A percentile compares a stretch with the other conserved stretches of the same genome.
Evolutionary conservation across 1,140 invertebrate species (phyloP).

Genomic region (Ceratitis capitata): DNA sequence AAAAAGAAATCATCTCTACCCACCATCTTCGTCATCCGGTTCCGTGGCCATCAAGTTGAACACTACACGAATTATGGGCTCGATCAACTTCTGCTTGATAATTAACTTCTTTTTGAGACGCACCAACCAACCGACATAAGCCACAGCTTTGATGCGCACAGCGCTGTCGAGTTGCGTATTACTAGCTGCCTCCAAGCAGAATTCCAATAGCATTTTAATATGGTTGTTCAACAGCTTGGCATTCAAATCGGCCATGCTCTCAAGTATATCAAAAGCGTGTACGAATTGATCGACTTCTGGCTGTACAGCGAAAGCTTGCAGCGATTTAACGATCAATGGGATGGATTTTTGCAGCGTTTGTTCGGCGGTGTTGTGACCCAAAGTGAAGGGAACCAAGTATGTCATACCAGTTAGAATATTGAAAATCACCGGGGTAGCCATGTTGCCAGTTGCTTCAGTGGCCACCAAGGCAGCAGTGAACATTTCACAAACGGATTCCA

Average conservation of each 20-base stretch:
- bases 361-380: constrained; percentile 54
- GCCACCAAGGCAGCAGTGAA: constrained; percentile 49
- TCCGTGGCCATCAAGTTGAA: constrained; percentile 75
- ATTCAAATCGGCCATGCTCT: constrained; percentile 77
- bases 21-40: constrained; percentile 55
- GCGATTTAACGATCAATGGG: constrained; percentile 71
- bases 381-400: constrained; percentile 56
- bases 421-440: constrained; percentile 54
- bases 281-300: constrained; percentile 71
- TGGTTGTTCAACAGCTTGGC: constrained; percentile 73
- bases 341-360: constrained; percentile 73
- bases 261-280: constrained; percentile 76
- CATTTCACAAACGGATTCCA: constrained; percentile 57
- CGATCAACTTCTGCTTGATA: constrained; percentile 77
- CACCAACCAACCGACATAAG: constrained; percentile 73
- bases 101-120: constrained; percentile 79
- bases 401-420: constrained; percentile 56
- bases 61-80: constrained; percentile 75
- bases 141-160: constrained; percentile 75
- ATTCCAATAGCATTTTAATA: constrained; percentile 72
- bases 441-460: constrained; percentile 51
- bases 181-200: constrained; percentile 73
- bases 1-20: too few relatives aligned
- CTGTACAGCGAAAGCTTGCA: constrained; percentile 68
- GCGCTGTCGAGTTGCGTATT: constrained; percentile 69